Evolutionary conservation across 2,113 vertebrate species (phyloP), one percentile per base, ranked within the genome.

Genomic region (Sigmodon hispidus): DNA sequence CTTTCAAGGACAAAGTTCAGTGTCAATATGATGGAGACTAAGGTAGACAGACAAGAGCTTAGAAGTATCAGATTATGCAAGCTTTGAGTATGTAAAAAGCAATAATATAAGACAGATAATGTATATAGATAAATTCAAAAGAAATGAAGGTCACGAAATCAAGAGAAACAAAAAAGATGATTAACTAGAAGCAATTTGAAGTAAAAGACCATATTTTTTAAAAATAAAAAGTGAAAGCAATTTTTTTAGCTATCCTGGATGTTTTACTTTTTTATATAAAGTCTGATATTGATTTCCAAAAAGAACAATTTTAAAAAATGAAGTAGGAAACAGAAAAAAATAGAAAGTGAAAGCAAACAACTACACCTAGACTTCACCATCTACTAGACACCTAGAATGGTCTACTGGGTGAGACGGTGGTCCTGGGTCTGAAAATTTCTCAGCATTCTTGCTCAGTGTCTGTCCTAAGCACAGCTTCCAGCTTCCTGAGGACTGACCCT

Each of bases 161-260:
- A 34, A 50, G 36, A 83, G 24, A 8, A n/a, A 61, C 24, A 57
- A 50, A 85, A 57, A 93, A 73, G 40, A 81, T 40, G 31, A 5
- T 43, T 43, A 94, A 80, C 40, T 88, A 31, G 40, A 93, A 93
- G 22, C 48, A 89, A 73, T 12, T 11, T 34, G 81, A 61, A 43
- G 31, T 84, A 70, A 77, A 87, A 88, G 19, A 40, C 26, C 76
- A 8, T n/a, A 43, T 16, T 94, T 84, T 61, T 93, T 89, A n/a
- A n/a, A n/a, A n/a, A n/a, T 40, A 21, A 48, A 90, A 96, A 96
- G 86, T 63, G 91, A 95, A 95, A 96, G 50, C 45, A 91, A 94
- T n/a, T n/a, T n/a, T n/a, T n/a, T n/a, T n/a, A n/a, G n/a, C n/a
- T n/a, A n/a, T n/a, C n/a, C n/a, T n/a, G n/a, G n/a, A n/a, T n/a